phyloP scores from a whole-genome alignment of 2,888 invertebrate species.

The Timema cristinae region DNA sequence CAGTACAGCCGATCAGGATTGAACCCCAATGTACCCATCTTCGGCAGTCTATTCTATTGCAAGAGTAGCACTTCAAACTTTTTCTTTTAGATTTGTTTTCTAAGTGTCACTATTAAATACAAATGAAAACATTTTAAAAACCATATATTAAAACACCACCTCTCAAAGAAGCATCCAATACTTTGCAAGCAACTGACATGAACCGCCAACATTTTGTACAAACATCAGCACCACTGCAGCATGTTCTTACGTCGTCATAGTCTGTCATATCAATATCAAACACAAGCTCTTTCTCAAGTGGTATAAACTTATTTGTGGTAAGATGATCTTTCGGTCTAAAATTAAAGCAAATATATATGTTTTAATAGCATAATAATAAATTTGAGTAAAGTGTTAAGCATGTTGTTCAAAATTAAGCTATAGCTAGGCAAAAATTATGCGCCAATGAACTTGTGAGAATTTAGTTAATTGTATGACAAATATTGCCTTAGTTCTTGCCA shows the following conservation, averaged over 20 bases:
- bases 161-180: conserved; percentile 79
- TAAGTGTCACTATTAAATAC: background rate
- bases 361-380: background rate
- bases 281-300: conserved; percentile 84
- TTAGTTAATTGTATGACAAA: too few relatives aligned
- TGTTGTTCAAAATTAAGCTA: too few relatives aligned
- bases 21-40: too few relatives aligned
- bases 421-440: too few relatives aligned
- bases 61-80: too few relatives aligned
- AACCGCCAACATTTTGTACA: conserved; percentile 97
- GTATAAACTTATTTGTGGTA: conserved; percentile 47
- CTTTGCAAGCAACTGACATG: conserved; percentile 88
- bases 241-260: conserved; percentile 93
- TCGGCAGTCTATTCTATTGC: too few relatives aligned
- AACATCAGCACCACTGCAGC: conserved; percentile 86
- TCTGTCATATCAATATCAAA: conserved; percentile 99
- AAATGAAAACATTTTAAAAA: background rate
- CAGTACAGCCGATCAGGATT: too few relatives aligned
- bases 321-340: conserved; percentile 55
- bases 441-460: too few relatives aligned
- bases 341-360: background rate
- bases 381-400: background rate
- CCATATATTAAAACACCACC: conserved; percentile 48
- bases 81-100: background rate
- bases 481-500: too few relatives aligned